Evolutionary conservation across 2,797 vertebrate genomes (phyloP), one percentile per base, ranked within the genome.

Genomic region (Onychomys arenicola): DNA sequence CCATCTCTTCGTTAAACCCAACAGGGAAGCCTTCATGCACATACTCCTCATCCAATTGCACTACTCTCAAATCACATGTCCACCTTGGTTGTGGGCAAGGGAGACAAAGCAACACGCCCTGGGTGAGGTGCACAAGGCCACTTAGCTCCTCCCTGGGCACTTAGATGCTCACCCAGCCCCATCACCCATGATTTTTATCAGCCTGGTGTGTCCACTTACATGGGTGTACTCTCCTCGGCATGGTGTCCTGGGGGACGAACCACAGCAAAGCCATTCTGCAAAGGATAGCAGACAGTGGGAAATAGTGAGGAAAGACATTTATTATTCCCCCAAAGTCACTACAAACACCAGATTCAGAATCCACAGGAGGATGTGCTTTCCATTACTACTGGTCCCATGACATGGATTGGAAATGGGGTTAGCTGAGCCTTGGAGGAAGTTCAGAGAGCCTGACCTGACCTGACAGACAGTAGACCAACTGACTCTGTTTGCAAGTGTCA

Each of bases 191-290:
- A 2, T 43, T 32, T 37, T 23, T 40, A n/a, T 73, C 29, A 6
- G 10, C 14, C 37, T 7, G 6, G 21, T 4, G 14, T 0, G 2
- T 2, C 27, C 77, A 99, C 99, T 99, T 97, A 99, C 99, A 99
- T 99, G 25, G 99, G 99, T 0, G 99, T 99, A 98, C 99, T 99
- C 98, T 99, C 99, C 98, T 99, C 99, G 0, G 99, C 99, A 0
- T 99, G 99, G 97, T 99, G 99, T 98, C 99, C 99, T 0, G 99
- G 99, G 65, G 99, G 99, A 55, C 99, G 99, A 61, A 99, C 99
- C 16, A 99, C 99, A 91, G 99, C 99, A 97, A 99, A 99, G 82
- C 99, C 99, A 1, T 99, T 99, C 99, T 99, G 97, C 14, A 75
- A 92, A 96, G 0, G 1, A 32, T 12, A 52, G 27, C 67, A 6